These are phyloP conservation scores for Umimayanthus kanabou DNA, from an alignment of 92 coral and sea anemone genomes.

Conservation along the genomic window DNA sequence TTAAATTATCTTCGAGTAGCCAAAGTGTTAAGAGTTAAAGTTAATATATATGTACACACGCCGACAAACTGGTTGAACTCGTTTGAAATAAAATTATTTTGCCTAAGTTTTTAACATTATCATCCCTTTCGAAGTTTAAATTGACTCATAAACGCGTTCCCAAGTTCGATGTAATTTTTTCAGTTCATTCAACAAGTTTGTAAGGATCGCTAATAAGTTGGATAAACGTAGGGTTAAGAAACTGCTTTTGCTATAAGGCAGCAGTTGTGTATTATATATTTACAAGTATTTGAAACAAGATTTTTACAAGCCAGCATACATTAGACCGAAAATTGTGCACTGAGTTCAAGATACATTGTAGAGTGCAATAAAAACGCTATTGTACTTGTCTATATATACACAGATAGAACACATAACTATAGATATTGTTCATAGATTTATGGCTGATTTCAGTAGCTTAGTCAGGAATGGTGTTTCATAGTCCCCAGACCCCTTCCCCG, in stretches of 20 bases:
- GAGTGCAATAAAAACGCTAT: neutral
- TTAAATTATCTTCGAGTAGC: slow-evolving; percentile 27
- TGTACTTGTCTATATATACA: neutral
- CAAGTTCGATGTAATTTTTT: slow-evolving; percentile 2
- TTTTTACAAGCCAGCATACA: slow-evolving; percentile 11
- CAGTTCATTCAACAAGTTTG: slow-evolving; percentile 14
- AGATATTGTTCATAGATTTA: too few species aligned
- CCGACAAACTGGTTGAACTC: neutral
- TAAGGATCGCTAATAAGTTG: neutral
- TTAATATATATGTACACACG: slow-evolving; percentile 29
- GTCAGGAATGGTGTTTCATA: too few species aligned
- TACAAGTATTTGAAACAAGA: neutral
- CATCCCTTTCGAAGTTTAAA: neutral
- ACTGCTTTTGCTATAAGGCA: neutral
- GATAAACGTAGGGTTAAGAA: neutral
- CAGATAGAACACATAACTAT: too few species aligned
- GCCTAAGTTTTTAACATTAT: neutral
- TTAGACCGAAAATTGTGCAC: neutral
- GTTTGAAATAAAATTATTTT: slow-evolving; percentile 1
- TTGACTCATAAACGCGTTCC: neutral
- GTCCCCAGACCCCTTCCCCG: too few species aligned
- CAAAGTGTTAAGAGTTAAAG: slow-evolving; percentile 27
- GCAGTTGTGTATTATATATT: slow-evolving; percentile 1
- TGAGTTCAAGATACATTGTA: neutral
- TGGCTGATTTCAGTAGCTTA: too few species aligned